Base-by-base conservation (phyloP, 2,888 invertebrate genomes). In the Tipula helvola region DNA sequence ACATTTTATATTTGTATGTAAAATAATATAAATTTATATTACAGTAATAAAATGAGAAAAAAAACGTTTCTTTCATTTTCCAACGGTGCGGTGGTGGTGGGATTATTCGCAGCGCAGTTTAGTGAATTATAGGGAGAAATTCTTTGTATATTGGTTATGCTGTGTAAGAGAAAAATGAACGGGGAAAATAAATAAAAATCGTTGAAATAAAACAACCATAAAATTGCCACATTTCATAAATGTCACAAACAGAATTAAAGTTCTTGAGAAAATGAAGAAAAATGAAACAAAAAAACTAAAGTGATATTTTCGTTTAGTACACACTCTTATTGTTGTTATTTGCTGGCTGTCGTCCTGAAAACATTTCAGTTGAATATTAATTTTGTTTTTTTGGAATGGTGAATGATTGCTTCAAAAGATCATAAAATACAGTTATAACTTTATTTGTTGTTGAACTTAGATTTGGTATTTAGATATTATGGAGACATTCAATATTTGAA, bases 191-290 rank as follows among this genome's bases (percentile, higher is more conserved):
- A 18, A 71, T 16, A 52, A 71, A 71, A 71, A 71, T 28, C 71
- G 8, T 84, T 84, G 84, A 84, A 84, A 41, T 84, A 41, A 84
- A 84, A 84, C 84, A 84, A 84, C 84, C 84, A 41, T 42, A 44
- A 85, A 85, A 42, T 85, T 85, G 16, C 42, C 41, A 85, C 85
- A 85, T 85, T 85, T 85, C 85, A 85, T 85, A 85, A 85, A 85
- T 18, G 85, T 85, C 85, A 85, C 18, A 85, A 85, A 85, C 85
- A 85, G 85, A 85, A 3, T 39, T 84, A 16, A 84, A 84, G 16
- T 84, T 84, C 39, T 84, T 84, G 71, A 28, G 71, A 71, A 71
- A 71, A 71, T 71, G 28, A 28, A 71, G 71, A 28, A 71, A 71
- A 71, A 12, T 71, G 10, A 28, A 71, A 28, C 5, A 39, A 39